Conservation (phyloP, 2,113 vertebrate genomes). For the Neotoma lepida region DNA sequence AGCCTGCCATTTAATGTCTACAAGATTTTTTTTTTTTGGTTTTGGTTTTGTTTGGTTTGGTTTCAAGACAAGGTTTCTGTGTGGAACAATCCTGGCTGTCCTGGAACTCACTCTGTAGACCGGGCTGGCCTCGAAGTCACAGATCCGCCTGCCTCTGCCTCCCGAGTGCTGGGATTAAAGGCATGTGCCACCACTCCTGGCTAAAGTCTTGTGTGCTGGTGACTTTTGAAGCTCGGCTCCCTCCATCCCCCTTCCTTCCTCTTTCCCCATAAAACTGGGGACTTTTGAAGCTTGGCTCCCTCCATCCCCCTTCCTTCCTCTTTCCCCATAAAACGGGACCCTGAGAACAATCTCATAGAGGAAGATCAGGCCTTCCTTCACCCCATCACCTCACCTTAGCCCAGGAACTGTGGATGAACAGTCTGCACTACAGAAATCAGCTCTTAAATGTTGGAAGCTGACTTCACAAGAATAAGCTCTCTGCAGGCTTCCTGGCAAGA, state of each 20-base stretch:
- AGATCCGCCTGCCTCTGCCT: background rate
- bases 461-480: background rate
- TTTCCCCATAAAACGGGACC: background rate
- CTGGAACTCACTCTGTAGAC: background rate
- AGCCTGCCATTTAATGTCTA: background rate
- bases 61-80: background rate
- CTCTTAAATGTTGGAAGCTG: background rate
- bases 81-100: background rate
- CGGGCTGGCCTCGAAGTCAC: background rate
- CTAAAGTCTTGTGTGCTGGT: background rate
- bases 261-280: background rate
- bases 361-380: background rate
- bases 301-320: background rate
- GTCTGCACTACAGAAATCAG: constrained; percentile 2
- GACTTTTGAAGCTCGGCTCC: background rate
- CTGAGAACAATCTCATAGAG: background rate
- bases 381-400: background rate
- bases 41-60: background rate
- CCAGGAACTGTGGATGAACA: background rate
- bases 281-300: background rate
- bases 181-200: background rate
- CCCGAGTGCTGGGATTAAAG: background rate
- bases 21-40: background rate
- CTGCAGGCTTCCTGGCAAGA: background rate
- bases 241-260: background rate